phyloP scores from a whole-genome alignment of 2,888 invertebrate species.

The Callimorpha dominula region DNA sequence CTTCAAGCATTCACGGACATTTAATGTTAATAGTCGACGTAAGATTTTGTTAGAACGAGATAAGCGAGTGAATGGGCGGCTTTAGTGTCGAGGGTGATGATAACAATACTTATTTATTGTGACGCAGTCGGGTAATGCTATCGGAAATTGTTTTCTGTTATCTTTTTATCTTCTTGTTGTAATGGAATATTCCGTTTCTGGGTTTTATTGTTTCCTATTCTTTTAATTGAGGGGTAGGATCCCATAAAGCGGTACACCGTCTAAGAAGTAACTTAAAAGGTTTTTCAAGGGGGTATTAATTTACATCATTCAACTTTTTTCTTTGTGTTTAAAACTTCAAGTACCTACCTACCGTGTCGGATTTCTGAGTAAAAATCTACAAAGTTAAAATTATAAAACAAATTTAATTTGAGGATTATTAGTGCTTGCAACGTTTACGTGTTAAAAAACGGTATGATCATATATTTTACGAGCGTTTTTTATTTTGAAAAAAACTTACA shows the following conservation, averaged over 20 bases:
- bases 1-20: conserved; percentile 30
- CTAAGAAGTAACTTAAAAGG: not conserved
- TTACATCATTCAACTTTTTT: not conserved
- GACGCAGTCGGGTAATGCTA: conserved; percentile 15
- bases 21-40: conserved; percentile 48
- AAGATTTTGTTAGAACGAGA: conserved; percentile 57
- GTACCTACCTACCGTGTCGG: too few species aligned
- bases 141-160: conserved; percentile 40
- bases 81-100: conserved; percentile 52
- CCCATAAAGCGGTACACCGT: not conserved
- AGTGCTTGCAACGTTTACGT: too few species aligned
- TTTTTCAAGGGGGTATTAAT: not conserved
- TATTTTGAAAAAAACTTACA: too few species aligned
- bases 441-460: too few species aligned
- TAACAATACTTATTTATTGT: conserved; percentile 59
- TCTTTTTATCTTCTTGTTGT: conserved; percentile 25
- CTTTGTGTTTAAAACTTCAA: not conserved
- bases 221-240: not conserved
- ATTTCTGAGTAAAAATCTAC: too few species aligned
- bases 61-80: conserved; percentile 52
- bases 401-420: too few species aligned
- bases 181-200: not conserved
- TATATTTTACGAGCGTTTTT: too few species aligned
- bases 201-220: not conserved
- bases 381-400: too few species aligned